Conservation (phyloP, 2,113 vertebrate species). For the Oxygymnocypris stewartii region DNA sequence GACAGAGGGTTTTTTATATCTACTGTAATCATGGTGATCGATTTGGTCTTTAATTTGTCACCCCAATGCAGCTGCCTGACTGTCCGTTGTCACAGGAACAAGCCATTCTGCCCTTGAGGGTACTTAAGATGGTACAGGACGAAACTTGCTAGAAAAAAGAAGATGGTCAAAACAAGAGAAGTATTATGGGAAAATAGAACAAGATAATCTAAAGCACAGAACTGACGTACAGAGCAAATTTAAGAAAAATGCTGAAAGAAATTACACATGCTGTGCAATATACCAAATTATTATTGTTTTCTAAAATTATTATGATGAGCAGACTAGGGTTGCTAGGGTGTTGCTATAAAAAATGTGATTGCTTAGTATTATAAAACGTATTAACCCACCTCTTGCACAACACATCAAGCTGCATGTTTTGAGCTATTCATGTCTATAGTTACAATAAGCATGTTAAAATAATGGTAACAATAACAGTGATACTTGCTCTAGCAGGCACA, state of each 20-base stretch:
- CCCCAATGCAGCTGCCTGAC: conserved; percentile 37
- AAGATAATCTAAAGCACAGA: background rate
- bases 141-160: conserved; percentile 11
- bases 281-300: too few relatives aligned
- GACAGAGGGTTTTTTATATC: conserved; percentile 4
- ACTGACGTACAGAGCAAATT: background rate
- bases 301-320: too few relatives aligned
- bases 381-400: background rate
- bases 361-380: too few relatives aligned
- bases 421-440: background rate
- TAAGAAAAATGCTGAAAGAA: background rate
- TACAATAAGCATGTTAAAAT: background rate
- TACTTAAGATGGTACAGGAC: conserved; percentile 34
- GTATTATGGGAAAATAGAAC: background rate
- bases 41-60: conserved; percentile 42
- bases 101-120: conserved; percentile 22
- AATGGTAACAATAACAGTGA: background rate
- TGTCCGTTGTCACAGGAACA: conserved; percentile 33
- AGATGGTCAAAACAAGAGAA: background rate
- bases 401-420: background rate
- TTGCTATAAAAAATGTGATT: background rate
- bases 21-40: conserved; percentile 46
- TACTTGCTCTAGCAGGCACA: background rate
- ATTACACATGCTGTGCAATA: background rate
- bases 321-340: background rate